phyloP scores from a whole-genome alignment of 1,140 invertebrate genomes.

The Ceratitis capitata region DNA sequence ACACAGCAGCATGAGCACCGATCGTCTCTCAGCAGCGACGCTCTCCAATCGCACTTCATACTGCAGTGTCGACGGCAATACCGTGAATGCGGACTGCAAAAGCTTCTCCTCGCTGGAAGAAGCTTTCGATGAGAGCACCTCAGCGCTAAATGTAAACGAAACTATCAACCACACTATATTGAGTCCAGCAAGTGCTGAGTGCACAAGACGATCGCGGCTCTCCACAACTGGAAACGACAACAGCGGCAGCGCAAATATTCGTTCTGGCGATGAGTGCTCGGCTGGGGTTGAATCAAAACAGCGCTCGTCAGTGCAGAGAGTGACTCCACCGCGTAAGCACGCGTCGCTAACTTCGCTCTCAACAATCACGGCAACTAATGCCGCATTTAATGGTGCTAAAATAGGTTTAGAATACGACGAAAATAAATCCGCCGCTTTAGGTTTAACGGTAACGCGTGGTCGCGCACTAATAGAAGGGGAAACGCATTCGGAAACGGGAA shows the following conservation, averaged over 20 bases:
- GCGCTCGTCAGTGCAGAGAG: conserved; percentile 54
- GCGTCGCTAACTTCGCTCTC: conserved; percentile 45
- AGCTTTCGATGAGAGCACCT: conserved; percentile 52
- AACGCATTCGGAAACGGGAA: conserved; percentile 33
- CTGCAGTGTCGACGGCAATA: conserved; percentile 59
- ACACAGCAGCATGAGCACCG: conserved; percentile 46
- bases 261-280: neutral
- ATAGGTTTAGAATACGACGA: neutral
- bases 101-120: conserved; percentile 57
- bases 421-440: neutral
- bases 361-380: neutral
- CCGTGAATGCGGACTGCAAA: conserved; percentile 42
- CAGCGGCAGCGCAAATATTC: conserved; percentile 35
- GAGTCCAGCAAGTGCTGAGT: conserved; percentile 36
- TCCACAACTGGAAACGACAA: conserved; percentile 38
- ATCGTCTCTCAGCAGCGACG: conserved; percentile 49
- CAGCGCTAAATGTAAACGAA: neutral
- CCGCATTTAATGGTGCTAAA: conserved; percentile 1
- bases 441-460: neutral
- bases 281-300: conserved; percentile 44
- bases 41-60: conserved; percentile 64
- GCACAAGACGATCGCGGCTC: conserved; percentile 29
- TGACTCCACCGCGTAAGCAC: conserved; percentile 57
- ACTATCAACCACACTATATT: neutral
- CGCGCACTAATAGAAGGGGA: conserved; percentile 13